These are phyloP conservation scores for Tanytarsus gracilentus DNA, from an alignment of 2,888 invertebrate genomes.

Conservation along the genomic window DNA sequence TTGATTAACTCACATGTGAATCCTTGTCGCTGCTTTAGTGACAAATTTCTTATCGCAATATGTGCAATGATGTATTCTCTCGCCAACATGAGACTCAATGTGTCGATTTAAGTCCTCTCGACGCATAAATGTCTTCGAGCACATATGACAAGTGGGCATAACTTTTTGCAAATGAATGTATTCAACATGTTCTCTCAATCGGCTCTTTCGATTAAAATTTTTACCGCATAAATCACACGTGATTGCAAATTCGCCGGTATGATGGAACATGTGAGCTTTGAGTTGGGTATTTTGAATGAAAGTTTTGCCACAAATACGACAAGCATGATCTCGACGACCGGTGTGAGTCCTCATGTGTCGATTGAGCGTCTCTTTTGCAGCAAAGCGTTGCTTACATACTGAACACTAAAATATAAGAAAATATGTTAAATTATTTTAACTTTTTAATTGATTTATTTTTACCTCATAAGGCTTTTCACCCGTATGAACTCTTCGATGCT, in stretches of 20 bases:
- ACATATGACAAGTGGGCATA: slow-evolving; percentile 44
- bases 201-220: slow-evolving; percentile 46
- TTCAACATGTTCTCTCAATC: slow-evolving; percentile 35
- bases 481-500: slow-evolving; percentile 48
- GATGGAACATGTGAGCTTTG: slow-evolving; percentile 66
- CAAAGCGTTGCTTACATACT: slow-evolving; percentile 64
- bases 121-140: slow-evolving; percentile 51
- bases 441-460: slow-evolving; percentile 32
- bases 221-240: slow-evolving; percentile 53
- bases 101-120: slow-evolving; percentile 55
- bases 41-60: slow-evolving; percentile 28
- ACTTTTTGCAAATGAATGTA: slow-evolving; percentile 16
- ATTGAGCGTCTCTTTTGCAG: slow-evolving; percentile 73
- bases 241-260: slow-evolving; percentile 59
- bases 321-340: slow-evolving; percentile 52
- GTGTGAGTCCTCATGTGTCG: slow-evolving; percentile 45
- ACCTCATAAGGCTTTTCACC: slow-evolving; percentile 61
- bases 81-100: slow-evolving; percentile 49
- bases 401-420: slow-evolving; percentile 9
- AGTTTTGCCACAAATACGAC: slow-evolving; percentile 62
- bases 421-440: slow-evolving; percentile 12
- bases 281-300: slow-evolving; percentile 78
- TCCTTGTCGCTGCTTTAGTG: slow-evolving; percentile 18
- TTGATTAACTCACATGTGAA: slow-evolving; percentile 12
- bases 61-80: slow-evolving; percentile 29